These are phyloP conservation scores for Lepidotrigona ventralis DNA, from an alignment of 1,140 invertebrate genomes.

Conservation along the genomic window DNA sequence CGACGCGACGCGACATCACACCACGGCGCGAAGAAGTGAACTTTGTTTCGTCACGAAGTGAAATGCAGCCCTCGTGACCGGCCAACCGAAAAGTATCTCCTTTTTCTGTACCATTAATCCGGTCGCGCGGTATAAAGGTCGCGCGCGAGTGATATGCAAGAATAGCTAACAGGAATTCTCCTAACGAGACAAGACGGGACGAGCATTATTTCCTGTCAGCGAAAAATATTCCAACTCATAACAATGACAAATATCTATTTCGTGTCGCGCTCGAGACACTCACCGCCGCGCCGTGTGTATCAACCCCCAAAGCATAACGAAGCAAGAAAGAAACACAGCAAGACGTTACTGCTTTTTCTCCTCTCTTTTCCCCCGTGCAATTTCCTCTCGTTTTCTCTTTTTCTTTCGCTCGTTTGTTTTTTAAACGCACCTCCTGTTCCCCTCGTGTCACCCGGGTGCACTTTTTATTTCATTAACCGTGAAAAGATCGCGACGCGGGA, in stretches of 20 bases:
- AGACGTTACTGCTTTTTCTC: not conserved
- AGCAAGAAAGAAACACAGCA: constrained; percentile 24
- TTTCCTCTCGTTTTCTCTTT: no score
- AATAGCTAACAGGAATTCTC: constrained; percentile 32
- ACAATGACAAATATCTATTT: constrained; percentile 44
- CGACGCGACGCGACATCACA: constrained; percentile 2
- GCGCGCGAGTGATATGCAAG: constrained; percentile 25
- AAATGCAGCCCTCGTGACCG: not conserved
- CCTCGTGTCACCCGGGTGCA: no score
- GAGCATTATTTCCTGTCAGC: constrained; percentile 47
- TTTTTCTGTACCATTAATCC: constrained; percentile 43
- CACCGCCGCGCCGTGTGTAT: not conserved
- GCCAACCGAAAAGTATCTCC: constrained; percentile 39
- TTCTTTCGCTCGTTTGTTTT: not conserved
- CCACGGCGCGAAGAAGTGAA: not conserved
- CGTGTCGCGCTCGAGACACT: constrained; percentile 17
- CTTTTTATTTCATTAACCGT: not conserved
- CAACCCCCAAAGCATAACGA: constrained; percentile 25
- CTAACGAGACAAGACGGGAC: constrained; percentile 47
- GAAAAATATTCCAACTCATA: constrained; percentile 45
- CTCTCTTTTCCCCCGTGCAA: not conserved
- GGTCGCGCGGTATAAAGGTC: constrained; percentile 17
- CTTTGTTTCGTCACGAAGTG: constrained; percentile 16
- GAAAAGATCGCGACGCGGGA: not conserved
- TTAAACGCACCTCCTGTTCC: not conserved